Conservation (phyloP, 2,113 vertebrate genomes). For the Zapornia atra region DNA sequence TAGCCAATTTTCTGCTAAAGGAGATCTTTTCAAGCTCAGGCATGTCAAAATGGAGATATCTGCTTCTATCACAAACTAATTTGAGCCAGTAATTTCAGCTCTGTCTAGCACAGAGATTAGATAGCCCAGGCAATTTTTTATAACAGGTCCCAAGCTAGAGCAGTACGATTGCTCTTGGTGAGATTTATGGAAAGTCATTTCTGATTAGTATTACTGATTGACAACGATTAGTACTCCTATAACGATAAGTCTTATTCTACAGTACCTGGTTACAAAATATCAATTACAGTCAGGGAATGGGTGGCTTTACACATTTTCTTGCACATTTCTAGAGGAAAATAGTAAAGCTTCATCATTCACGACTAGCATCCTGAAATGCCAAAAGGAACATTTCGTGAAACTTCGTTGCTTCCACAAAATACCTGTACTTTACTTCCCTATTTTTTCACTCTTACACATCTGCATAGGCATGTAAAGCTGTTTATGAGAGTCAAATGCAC, state of each 20-base stretch:
- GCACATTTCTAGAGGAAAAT: neutral
- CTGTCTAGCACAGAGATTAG: slow-evolving; percentile 63
- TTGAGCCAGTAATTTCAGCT: slow-evolving; percentile 62
- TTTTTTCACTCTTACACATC: neutral
- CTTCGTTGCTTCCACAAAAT: neutral
- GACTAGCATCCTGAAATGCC: neutral
- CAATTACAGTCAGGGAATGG: neutral
- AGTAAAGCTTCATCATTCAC: neutral
- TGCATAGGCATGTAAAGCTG: neutral
- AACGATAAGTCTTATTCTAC: neutral
- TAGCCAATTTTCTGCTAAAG: slow-evolving; percentile 61
- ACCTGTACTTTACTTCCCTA: neutral
- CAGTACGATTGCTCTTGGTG: neutral
- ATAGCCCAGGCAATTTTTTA: slow-evolving; percentile 58
- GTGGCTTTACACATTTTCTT: neutral
- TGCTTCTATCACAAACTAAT: slow-evolving; percentile 63
- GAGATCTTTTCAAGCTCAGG: slow-evolving; percentile 59
- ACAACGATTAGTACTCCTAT: slow-evolving; percentile 13
- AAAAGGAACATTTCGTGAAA: neutral
- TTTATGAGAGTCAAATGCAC: neutral
- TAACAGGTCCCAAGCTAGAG: neutral
- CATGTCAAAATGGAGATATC: slow-evolving; percentile 61
- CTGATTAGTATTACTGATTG: slow-evolving; percentile 47
- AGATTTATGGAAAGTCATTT: slow-evolving; percentile 59
- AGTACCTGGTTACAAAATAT: neutral